A percentile compares a stretch with the other conserved stretches of the same genome.
phyloP scores from a whole-genome alignment of 2,113 vertebrate genomes.

The Campylomormyrus numenius region DNA sequence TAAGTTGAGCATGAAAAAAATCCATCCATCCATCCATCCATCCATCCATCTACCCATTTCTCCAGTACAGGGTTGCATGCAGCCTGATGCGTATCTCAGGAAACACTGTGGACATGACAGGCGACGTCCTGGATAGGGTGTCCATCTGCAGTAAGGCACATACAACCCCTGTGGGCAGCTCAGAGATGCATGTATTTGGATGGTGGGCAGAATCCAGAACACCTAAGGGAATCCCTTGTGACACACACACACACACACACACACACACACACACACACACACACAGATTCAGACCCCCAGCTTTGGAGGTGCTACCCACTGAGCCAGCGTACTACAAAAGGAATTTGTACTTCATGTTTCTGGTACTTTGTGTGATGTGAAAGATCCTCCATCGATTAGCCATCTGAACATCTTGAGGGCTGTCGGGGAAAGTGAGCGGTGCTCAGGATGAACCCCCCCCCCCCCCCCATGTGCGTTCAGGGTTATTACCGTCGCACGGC shows the following conservation, averaged over 20 bases:
- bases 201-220: not conserved
- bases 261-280: not conserved
- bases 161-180: not conserved
- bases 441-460: not conserved
- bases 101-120: not conserved
- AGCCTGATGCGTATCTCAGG: not conserved
- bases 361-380: not conserved
- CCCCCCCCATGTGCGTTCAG: conserved; percentile 41
- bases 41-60: not conserved
- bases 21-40: not conserved
- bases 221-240: not conserved
- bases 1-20: not conserved
- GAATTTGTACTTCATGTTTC: not conserved
- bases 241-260: not conserved
- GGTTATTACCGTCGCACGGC: conserved; percentile 88
- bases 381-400: not conserved
- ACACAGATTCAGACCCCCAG: not conserved
- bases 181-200: not conserved
- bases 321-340: not conserved
- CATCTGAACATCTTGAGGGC: not conserved
- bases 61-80: not conserved
- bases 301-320: not conserved
- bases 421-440: not conserved
- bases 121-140: not conserved
- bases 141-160: not conserved